phyloP scores from a whole-genome alignment of 1,140 invertebrate species.

The Trichonephila inaurata region DNA sequence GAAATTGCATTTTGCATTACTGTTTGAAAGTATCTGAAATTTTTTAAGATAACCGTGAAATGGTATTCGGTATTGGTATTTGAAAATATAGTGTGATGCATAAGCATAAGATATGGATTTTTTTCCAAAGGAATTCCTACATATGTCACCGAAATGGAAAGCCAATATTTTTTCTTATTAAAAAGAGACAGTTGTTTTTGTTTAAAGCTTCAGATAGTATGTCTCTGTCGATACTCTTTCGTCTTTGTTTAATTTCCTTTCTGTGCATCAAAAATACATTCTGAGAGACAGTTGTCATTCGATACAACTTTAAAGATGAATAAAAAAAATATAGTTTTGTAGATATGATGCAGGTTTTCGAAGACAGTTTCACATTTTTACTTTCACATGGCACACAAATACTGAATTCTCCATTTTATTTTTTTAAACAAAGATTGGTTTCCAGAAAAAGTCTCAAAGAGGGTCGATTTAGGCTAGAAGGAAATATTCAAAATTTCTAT shows the following conservation, averaged over 20 bases:
- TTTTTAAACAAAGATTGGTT: neutral
- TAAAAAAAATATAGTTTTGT: neutral
- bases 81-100: neutral
- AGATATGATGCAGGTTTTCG: neutral
- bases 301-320: neutral
- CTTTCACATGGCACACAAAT: neutral
- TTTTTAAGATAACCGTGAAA: too few relatives aligned
- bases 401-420: neutral
- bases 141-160: neutral
- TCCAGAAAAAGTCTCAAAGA: neutral
- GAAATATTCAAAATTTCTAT: slow-evolving; percentile 2
- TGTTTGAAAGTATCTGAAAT: too few relatives aligned
- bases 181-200: neutral
- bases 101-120: neutral
- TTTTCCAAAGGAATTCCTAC: neutral
- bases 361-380: slow-evolving; percentile 17
- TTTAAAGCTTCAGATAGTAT: neutral
- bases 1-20: too few relatives aligned
- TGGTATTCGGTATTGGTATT: too few relatives aligned
- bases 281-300: slow-evolving; percentile 15
- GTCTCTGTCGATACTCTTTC: neutral
- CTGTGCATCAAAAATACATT: neutral
- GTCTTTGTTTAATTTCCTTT: neutral
- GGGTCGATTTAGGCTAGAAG: neutral
- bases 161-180: neutral